A percentile compares a stretch with the other conserved stretches of the same genome.
Evolutionary conservation across 92 coral and sea anemone genomes (phyloP).

Genomic region (Parazoanthus atlanticus): DNA sequence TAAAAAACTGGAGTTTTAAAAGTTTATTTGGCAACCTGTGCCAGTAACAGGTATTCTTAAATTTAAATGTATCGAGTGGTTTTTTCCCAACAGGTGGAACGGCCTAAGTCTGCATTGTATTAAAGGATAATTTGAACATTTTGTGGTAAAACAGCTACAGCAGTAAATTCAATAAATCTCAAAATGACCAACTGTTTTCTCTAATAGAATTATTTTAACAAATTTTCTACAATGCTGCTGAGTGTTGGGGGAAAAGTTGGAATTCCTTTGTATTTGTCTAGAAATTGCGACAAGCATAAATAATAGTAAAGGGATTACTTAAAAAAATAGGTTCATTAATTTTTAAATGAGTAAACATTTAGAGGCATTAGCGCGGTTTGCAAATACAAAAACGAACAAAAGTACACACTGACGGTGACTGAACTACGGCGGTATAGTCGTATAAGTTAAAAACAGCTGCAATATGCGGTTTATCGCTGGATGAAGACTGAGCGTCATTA

Average conservation of each 20-base stretch:
- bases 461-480: conserved; percentile 29
- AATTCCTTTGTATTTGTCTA: background rate
- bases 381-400: background rate
- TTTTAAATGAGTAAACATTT: background rate
- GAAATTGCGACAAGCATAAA: background rate
- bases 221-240: no score
- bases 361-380: conserved; percentile 16
- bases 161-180: background rate
- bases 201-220: background rate
- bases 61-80: background rate
- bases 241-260: background rate
- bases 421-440: background rate
- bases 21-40: background rate
- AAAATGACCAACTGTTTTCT: background rate
- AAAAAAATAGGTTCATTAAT: conserved; percentile 26
- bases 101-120: background rate
- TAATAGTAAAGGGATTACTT: background rate
- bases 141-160: background rate
- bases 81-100: conserved; percentile 18
- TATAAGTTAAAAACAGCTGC: background rate
- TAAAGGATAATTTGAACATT: background rate
- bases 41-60: conserved; percentile 6
- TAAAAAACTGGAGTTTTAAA: background rate
- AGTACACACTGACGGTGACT: background rate
- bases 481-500: background rate